Conservation (phyloP, 2,888 invertebrate species). For the Chymomyza caudatula region DNA sequence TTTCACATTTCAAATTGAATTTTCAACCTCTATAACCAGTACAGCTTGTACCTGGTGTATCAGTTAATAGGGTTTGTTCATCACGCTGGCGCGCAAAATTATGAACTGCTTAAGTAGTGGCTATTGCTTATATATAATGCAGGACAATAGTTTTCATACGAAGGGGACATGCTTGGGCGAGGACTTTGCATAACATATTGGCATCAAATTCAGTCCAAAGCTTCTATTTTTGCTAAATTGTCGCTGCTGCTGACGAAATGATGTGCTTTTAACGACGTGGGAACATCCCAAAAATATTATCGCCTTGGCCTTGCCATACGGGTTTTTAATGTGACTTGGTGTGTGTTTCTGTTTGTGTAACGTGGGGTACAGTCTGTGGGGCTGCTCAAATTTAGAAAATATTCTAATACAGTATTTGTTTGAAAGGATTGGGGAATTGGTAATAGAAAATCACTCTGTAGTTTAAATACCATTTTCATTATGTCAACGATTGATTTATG, state of each 20-base stretch:
- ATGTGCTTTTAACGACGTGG: slow-evolving; percentile 35
- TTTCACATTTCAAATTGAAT: slow-evolving; percentile 63
- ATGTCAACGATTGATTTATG: not conserved
- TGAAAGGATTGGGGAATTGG: not conserved
- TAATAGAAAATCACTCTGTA: not conserved
- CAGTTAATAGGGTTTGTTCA: not conserved
- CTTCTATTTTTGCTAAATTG: not conserved
- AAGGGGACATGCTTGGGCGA: not conserved
- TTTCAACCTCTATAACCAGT: slow-evolving; percentile 55
- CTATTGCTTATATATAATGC: not conserved
- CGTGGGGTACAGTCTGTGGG: slow-evolving; percentile 37
- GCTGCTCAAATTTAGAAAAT: not conserved
- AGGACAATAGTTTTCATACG: not conserved
- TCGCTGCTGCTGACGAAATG: slow-evolving; percentile 24
- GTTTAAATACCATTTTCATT: not conserved
- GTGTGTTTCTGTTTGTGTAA: slow-evolving; percentile 13
- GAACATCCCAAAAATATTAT: slow-evolving; percentile 39
- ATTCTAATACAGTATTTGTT: not conserved
- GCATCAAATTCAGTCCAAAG: not conserved
- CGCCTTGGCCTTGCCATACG: slow-evolving; percentile 18
- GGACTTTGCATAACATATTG: not conserved
- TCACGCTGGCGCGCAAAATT: not conserved
- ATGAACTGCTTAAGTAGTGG: not conserved
- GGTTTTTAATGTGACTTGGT: not conserved
- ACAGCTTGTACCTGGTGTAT: slow-evolving; percentile 47